Evolutionary conservation across 2,797 vertebrate species (phyloP).

Genomic region (Apogon talboti): DNA sequence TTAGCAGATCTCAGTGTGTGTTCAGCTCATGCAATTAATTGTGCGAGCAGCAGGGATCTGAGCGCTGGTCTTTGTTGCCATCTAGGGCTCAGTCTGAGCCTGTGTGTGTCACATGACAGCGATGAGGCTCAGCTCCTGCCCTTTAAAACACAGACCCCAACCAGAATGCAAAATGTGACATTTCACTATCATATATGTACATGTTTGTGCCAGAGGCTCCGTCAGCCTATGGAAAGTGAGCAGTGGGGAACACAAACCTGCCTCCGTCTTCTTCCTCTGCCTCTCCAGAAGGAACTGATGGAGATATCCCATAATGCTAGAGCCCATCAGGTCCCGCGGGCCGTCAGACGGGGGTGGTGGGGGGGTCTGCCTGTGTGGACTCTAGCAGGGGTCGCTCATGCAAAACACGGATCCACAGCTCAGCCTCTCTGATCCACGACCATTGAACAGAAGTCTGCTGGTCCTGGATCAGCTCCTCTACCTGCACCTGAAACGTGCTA

Average conservation of each 20-base stretch:
- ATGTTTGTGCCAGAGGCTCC: slow-evolving; percentile 65
- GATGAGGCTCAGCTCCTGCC: slow-evolving; percentile 20
- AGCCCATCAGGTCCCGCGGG: slow-evolving; percentile 78
- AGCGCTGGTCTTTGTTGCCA: slow-evolving; percentile 72
- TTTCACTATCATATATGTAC: slow-evolving; percentile 79
- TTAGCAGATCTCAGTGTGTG: slow-evolving; percentile 5
- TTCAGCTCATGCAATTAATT: not conserved
- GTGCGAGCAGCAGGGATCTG: slow-evolving; percentile 41
- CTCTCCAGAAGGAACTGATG: slow-evolving; percentile 78
- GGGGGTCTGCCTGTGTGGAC: slow-evolving; percentile 21
- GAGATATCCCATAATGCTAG: slow-evolving; percentile 80
- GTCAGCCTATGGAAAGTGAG: slow-evolving; percentile 39
- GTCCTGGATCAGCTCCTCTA: slow-evolving; percentile 13
- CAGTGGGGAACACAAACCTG: slow-evolving; percentile 24
- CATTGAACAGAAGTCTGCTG: slow-evolving; percentile 1
- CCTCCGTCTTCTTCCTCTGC: slow-evolving; percentile 27
- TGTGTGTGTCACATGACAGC: slow-evolving; percentile 5
- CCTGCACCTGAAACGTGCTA: not conserved
- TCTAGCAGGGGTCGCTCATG: slow-evolving; percentile 29
- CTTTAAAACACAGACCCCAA: slow-evolving; percentile 59
- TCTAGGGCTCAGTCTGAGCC: slow-evolving; percentile 61
- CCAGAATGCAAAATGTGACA: slow-evolving; percentile 67
- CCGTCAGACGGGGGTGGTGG: slow-evolving; percentile 78
- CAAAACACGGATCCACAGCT: slow-evolving; percentile 15
- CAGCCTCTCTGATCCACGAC: slow-evolving; percentile 6